Evolutionary conservation across 2,113 vertebrate genomes (phyloP).

Genomic region (Mesocricetus auratus): DNA sequence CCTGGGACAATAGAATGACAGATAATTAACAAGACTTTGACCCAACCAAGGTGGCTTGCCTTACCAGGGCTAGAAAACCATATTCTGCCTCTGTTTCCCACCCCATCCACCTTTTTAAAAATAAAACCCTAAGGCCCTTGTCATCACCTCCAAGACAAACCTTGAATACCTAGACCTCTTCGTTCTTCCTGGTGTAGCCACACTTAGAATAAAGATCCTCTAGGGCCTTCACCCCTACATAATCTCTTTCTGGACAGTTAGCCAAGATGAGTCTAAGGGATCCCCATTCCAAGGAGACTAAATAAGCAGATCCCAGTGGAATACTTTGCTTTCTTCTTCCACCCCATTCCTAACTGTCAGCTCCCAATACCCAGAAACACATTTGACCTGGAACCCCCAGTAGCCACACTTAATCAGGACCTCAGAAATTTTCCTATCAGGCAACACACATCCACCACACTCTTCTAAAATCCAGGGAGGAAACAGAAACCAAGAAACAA

Average conservation of each 20-base stretch:
- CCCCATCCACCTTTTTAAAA: no score
- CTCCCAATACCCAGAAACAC: neutral
- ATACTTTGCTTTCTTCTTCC: neutral
- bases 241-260: neutral
- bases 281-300: neutral
- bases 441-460: neutral
- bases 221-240: neutral
- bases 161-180: neutral
- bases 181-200: neutral
- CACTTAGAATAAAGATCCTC: neutral
- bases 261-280: neutral
- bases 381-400: neutral
- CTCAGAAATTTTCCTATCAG: neutral
- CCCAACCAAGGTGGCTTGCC: neutral
- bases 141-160: neutral
- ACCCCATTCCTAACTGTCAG: neutral
- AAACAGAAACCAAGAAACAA: neutral
- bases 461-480: neutral
- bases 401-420: neutral
- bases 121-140: neutral
- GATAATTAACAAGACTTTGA: neutral
- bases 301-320: neutral
- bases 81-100: neutral
- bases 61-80: neutral
- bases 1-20: neutral